Percentiles rank a stretch among this genome's conserved stretches.
These are phyloP conservation scores for Pomatorhinus ruficollis DNA, from an alignment of 2,113 vertebrate species.

Conservation along the genomic window DNA sequence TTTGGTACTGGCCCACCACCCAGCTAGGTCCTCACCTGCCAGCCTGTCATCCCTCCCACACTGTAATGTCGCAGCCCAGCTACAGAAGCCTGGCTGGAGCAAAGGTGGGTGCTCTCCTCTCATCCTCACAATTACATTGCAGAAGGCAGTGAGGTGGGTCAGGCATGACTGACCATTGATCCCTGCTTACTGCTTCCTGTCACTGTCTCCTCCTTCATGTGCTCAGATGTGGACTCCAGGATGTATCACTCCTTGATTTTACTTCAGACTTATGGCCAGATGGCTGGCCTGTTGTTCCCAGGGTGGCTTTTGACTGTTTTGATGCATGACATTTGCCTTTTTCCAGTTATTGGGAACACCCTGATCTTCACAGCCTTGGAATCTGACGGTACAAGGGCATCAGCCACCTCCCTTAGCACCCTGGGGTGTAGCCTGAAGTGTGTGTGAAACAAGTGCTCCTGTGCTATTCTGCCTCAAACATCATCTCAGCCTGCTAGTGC, in stretches of 20 bases:
- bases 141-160: background rate
- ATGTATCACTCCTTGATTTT: background rate
- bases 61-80: background rate
- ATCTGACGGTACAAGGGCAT: background rate
- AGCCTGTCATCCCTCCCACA: background rate
- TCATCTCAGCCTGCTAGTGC: background rate
- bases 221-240: background rate
- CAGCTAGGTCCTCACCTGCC: rapidly evolving
- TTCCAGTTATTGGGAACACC: background rate
- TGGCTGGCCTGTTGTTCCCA: rapidly evolving
- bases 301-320: background rate
- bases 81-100: background rate
- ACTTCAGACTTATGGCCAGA: background rate
- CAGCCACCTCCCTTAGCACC: background rate
- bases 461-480: background rate
- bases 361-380: background rate
- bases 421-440: background rate
- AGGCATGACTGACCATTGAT: background rate
- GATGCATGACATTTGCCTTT: background rate
- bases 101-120: background rate
- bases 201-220: background rate
- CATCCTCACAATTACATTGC: rapidly evolving
- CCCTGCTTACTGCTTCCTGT: background rate
- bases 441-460: background rate
- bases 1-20: background rate